phyloP scores from a whole-genome alignment of 2,797 vertebrate genomes.

The Myotis findleyi region DNA sequence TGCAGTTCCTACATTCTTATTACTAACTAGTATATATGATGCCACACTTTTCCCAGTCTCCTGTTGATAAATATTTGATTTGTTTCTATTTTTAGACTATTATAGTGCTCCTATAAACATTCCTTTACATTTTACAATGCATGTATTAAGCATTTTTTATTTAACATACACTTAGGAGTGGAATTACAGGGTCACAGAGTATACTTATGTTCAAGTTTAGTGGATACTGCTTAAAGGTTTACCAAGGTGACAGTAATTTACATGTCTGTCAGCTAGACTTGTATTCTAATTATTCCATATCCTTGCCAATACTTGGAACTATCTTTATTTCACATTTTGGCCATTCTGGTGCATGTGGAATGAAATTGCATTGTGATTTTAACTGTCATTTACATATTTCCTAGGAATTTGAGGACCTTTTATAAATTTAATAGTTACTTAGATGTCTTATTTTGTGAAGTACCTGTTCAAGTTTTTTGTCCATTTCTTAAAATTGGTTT shows the following conservation, averaged over 20 bases:
- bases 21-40: neutral
- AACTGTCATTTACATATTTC: neutral
- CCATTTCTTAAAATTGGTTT: neutral
- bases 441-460: neutral
- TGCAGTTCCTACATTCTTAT: neutral
- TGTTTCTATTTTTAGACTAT: neutral
- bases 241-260: slow-evolving; percentile 21
- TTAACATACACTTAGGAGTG: neutral
- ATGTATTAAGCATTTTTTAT: neutral
- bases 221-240: neutral
- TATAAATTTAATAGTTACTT: neutral
- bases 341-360: neutral
- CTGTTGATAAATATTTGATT: neutral
- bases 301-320: neutral
- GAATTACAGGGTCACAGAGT: neutral
- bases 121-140: neutral
- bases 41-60: neutral
- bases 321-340: slow-evolving; percentile 4
- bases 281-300: neutral
- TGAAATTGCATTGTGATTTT: slow-evolving; percentile 4
- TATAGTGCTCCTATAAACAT: neutral
- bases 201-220: slow-evolving; percentile 6
- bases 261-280: slow-evolving; percentile 13
- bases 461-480: neutral
- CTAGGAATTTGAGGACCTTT: neutral